Percentiles rank a stretch among this genome's conserved stretches.
phyloP scores from a whole-genome alignment of 1,140 invertebrate genomes.

The Monochamus saltuarius region DNA sequence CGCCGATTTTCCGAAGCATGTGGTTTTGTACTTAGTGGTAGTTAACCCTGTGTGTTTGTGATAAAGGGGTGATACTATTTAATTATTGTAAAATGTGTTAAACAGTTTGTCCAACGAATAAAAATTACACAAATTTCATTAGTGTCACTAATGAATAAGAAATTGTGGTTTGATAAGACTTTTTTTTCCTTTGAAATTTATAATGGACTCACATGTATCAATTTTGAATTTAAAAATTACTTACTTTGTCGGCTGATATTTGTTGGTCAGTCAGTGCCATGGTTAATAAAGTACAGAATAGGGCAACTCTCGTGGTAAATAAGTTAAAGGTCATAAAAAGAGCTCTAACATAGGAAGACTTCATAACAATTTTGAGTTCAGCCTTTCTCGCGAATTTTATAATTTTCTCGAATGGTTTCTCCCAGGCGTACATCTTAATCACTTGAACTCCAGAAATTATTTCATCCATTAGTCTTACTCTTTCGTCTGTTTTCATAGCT shows the following conservation, averaged over 20 bases:
- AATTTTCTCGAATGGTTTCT: conserved; percentile 67
- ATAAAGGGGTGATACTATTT: too few species aligned
- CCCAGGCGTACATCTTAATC: conserved; percentile 84
- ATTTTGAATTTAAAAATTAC: conserved; percentile 17
- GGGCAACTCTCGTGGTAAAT: conserved; percentile 67
- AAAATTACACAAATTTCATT: too few species aligned
- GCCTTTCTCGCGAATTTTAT: conserved; percentile 60
- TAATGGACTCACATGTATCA: too few species aligned
- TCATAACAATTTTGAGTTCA: conserved; percentile 63
- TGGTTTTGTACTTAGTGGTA: too few species aligned
- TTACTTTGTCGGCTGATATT: conserved; percentile 61
- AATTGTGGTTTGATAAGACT: too few species aligned
- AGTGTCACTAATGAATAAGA: too few species aligned
- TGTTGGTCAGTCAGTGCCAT: conserved; percentile 58
- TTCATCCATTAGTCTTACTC: conserved; percentile 78
- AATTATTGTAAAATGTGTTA: too few species aligned
- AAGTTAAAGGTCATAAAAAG: conserved; percentile 73
- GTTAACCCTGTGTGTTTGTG: too few species aligned
- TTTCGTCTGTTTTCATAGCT: conserved; percentile 70
- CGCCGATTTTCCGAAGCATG: too few species aligned
- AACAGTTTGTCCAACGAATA: too few species aligned
- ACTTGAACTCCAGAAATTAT: conserved; percentile 71
- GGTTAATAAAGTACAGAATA: conserved; percentile 65
- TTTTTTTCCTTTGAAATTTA: too few species aligned
- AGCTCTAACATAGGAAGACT: conserved; percentile 69